Percentiles rank a stretch among this genome's conserved stretches.
Evolutionary conservation across 2,797 vertebrate species (phyloP).

Genomic region (Cynopterus sphinx): DNA sequence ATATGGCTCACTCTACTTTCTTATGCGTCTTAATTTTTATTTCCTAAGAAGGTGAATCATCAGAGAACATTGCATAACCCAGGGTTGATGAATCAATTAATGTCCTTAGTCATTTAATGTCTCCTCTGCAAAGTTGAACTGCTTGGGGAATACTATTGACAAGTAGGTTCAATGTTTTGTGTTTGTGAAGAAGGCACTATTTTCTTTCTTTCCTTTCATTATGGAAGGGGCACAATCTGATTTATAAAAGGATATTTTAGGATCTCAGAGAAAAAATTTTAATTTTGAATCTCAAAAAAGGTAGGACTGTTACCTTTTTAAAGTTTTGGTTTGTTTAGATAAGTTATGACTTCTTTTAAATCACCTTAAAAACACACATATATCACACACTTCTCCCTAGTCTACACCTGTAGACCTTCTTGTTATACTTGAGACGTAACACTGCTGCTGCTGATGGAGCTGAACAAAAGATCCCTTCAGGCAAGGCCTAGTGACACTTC

Average conservation of each 20-base stretch:
- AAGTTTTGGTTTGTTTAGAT: not conserved
- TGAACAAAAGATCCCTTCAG: not conserved
- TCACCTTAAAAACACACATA: not conserved
- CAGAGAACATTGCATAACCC: not conserved
- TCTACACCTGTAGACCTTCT: not conserved
- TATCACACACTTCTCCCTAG: not conserved
- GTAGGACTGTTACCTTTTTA: not conserved
- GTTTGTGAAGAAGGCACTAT: not conserved
- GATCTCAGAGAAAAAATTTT: not conserved
- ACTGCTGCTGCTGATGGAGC: not conserved
- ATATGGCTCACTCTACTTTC: not conserved
- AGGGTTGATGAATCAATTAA: not conserved
- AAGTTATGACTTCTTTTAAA: not conserved
- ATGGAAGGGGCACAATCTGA: not conserved
- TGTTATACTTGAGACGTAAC: not conserved
- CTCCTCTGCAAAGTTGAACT: not conserved
- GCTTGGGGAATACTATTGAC: not conserved
- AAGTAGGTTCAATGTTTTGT: not conserved
- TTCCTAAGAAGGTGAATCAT: conserved; percentile 25
- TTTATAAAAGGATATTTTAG: not conserved
- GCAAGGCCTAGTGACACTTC: not conserved
- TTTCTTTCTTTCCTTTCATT: not conserved
- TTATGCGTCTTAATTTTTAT: conserved; percentile 17
- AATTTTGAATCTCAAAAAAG: not conserved
- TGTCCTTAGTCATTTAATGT: not conserved